Conservation (phyloP, 2,113 vertebrate species). For the Equus quagga region DNA sequence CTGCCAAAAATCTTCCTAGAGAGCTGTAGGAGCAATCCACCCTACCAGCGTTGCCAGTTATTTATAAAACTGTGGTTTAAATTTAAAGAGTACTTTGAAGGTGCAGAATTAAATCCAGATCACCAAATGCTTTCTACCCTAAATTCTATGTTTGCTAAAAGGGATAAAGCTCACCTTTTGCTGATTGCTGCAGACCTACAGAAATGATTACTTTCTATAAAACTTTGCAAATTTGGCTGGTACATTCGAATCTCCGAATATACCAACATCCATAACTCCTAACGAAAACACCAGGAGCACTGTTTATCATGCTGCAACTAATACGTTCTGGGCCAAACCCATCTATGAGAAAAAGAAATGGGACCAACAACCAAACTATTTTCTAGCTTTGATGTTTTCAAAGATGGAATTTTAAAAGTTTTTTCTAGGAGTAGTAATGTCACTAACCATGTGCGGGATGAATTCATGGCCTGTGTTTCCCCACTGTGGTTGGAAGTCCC, state of each 20-base stretch:
- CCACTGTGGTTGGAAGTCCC: background rate
- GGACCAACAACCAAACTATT: background rate
- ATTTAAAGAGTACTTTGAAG: constrained; percentile 18
- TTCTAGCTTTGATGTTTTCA: background rate
- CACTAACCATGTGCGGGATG: background rate
- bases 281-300: fast-evolving
- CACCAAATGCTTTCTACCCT: background rate
- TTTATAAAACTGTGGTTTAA: constrained; percentile 34
- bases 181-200: background rate
- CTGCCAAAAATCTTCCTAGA: constrained; percentile 65
- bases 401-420: background rate
- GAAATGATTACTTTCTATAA: background rate
- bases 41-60: background rate
- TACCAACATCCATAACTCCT: background rate
- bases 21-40: background rate
- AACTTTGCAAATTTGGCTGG: background rate
- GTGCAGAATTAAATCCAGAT: background rate
- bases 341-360: background rate
- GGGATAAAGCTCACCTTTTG: background rate
- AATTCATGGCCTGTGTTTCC: background rate
- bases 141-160: background rate
- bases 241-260: background rate
- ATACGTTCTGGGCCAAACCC: background rate
- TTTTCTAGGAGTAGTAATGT: background rate
- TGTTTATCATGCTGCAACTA: background rate